Evolutionary conservation across 1,140 invertebrate species (phyloP).

Genomic region (Drosophila baimaii): DNA sequence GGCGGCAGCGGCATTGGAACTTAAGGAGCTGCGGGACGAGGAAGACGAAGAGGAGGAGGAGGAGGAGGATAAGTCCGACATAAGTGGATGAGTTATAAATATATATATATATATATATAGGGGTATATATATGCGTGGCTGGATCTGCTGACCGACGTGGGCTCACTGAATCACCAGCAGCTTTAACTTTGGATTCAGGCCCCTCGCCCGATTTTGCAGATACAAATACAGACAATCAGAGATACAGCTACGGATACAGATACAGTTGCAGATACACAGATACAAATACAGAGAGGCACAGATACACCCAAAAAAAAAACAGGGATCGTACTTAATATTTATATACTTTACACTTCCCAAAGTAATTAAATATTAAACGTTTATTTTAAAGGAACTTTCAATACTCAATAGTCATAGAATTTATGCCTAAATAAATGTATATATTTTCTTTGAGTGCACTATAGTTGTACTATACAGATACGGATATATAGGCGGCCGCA

Average conservation of each 20-base stretch:
- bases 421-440: no score
- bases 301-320: no score
- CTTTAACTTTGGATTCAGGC: conserved; percentile 3
- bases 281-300: neutral
- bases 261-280: conserved; percentile 2
- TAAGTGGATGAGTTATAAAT: conserved; percentile 19
- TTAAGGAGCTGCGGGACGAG: conserved; percentile 43
- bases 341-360: no score
- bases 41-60: conserved; percentile 33
- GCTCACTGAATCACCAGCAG: conserved; percentile 53
- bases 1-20: neutral
- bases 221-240: conserved; percentile 42
- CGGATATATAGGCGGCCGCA: conserved; percentile 6
- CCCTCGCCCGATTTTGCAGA: conserved; percentile 46
- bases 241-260: neutral
- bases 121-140: conserved; percentile 29
- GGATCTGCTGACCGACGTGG: conserved; percentile 50
- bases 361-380: no score
- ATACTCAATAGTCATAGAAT: no score
- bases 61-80: conserved; percentile 25
- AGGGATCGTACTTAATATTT: no score
- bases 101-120: neutral
- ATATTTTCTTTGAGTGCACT: no score
- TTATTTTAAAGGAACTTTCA: no score
- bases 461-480: neutral